Base-by-base conservation (phyloP, 2,888 invertebrate species). In the Folsomia manolachei region DNA sequence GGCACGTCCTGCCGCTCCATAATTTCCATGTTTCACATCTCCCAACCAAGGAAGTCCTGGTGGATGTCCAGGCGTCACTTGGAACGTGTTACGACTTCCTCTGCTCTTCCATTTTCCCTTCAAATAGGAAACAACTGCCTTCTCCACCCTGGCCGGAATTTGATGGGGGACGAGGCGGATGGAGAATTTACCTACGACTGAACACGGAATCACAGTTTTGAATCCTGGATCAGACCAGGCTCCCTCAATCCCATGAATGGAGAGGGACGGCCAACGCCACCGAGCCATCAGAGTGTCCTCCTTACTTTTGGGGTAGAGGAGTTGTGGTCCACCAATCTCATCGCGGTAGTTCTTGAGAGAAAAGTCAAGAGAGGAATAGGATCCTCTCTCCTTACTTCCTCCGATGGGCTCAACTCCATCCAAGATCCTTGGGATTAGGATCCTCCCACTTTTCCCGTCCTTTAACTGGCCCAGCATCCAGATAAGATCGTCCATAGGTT, bases 151-250 rank as follows among this genome's bases (percentile, higher is more conserved):
- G 25, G 4, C 14, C 0, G 95, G 95, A 69, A 89, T 88, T 87
- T 96, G 96, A 83, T 97, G 87, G 0, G 98, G 97, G 19, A 99
- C 98, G 81, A 96, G 89, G 70, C 98, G 89, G 78, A 99, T 91
- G 0, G 97, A 97, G 85, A 99, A 99, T 85, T 99, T 99, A 26
- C 97, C 98, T 81, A 90, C 90, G 0, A 98, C 97, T 85, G 94
- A 93, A 63, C 90, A 88, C 0, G 95, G 95, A 81, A 95, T 97
- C 0, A 97, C 97, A 70, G 98, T 98, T 84, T 98, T 98, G 24
- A 91, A 90, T 18, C 98, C 98, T 0, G 92, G 88, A 78, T 94
- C 96, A 83, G 91, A 91, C 82, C 97, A 97, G 7, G 97, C 97
- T 27, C 87, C 96, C 86, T 98, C 95, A 82, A 97, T 93, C 53